Conservation (phyloP, 2,113 vertebrate species). For the Pteropus alecto region DNA sequence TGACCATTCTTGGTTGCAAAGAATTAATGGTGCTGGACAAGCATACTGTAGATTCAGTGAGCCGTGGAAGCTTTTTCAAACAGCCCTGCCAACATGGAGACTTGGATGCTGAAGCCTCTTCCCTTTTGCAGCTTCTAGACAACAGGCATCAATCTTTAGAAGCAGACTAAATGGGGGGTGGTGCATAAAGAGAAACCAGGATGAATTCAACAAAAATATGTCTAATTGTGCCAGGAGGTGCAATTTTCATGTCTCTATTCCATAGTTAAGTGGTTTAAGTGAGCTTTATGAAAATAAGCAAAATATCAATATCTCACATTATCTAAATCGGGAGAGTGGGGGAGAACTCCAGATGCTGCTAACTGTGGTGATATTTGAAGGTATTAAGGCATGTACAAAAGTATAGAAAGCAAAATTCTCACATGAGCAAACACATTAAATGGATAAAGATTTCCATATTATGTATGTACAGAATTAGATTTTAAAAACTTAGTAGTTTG, state of each 20-base stretch:
- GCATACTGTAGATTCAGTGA: slow-evolving; percentile 15
- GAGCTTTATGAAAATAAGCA: slow-evolving; percentile 34
- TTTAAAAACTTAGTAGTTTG: not conserved
- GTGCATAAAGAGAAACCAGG: not conserved
- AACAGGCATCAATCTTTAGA: not conserved
- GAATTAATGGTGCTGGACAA: not conserved
- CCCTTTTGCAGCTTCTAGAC: not conserved
- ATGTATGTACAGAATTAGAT: not conserved
- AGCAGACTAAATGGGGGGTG: not conserved
- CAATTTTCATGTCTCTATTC: slow-evolving; percentile 10
- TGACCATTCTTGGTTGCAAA: not conserved
- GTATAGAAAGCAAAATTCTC: not conserved
- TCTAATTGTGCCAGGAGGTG: not conserved
- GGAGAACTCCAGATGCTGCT: not conserved
- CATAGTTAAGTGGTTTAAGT: slow-evolving; percentile 1
- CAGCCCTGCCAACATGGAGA: rapidly evolving
- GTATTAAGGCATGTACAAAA: not conserved
- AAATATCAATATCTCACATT: not conserved
- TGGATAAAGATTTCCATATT: not conserved
- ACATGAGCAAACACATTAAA: not conserved
- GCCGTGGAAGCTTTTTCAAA: not conserved
- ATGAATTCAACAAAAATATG: not conserved
- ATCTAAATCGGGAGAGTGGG: not conserved
- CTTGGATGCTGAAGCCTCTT: not conserved
- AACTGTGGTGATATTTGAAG: slow-evolving; percentile 24